Evolutionary conservation across 2,113 vertebrate species (phyloP), one percentile per base, ranked within the genome.

Genomic region (Canis aureus): DNA sequence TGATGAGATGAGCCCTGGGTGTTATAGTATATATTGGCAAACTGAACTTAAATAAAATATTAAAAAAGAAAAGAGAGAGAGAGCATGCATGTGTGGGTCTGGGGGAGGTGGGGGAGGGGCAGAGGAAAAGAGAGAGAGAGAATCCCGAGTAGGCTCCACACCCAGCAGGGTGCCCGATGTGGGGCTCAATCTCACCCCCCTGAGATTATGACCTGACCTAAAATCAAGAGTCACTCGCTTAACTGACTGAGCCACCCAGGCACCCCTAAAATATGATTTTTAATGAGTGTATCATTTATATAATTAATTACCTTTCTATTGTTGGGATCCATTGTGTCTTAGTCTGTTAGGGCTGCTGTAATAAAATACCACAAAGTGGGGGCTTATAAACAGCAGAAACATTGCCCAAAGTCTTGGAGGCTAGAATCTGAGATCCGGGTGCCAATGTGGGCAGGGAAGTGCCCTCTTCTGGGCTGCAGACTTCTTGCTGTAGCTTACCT

Each of bases 231-330:
- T 35, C 19, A 17, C 32, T 19, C 35, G 32, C 67, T 35, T 69
- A 69, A 69, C 32, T 69, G 67, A 35, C 67, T 35, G 67, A 69
- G 67, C 67, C 17, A 69, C 67, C 67, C 67, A 69, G 67, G 16
- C n/a, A 32, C 3, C 32, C 8, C 17, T 60, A 79, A 88, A 78
- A 27, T 9, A 11, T 79, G 51, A 55, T 83, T 96, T 53, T 49
- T 60, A 78, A 82, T 29, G 38, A 35, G 3, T 16, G 32, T 8
- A 32, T 62, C 29, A 89, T 22, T 79, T 90, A 62, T 91, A 27
- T 27, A 76, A 17, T 86, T 67, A 86, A 95, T 55, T 79, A 64
- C 11, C 11, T 78, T 96, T 95, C 22, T 55, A 2, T 74, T 57
- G 4, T 80, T 91, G 53, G 16, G 73, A 80, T 89, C 95, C 32